Percentiles rank a stretch among this genome's conserved stretches.
phyloP scores from a whole-genome alignment of 2,797 vertebrate genomes.

The Tadarida brasiliensis region DNA sequence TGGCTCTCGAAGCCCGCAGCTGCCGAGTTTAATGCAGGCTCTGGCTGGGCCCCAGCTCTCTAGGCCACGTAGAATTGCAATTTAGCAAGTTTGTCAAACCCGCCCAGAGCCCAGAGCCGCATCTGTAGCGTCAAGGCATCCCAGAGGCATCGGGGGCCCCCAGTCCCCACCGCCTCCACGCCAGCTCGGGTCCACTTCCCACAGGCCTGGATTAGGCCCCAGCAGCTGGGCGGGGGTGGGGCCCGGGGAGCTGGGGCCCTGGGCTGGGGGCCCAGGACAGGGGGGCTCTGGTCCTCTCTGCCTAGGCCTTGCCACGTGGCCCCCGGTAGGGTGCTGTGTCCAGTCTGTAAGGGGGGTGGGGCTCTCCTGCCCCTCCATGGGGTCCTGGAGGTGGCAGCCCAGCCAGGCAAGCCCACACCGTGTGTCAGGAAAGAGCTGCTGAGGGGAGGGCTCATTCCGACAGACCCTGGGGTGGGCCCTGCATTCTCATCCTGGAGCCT shows the following conservation, averaged over 20 bases:
- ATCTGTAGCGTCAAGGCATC: neutral
- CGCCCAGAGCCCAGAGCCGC: slow-evolving; percentile 6
- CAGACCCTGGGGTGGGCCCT: neutral
- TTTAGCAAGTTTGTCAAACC: slow-evolving; percentile 60
- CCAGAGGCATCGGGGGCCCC: neutral
- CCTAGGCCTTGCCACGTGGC: neutral
- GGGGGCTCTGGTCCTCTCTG: neutral
- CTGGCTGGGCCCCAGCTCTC: slow-evolving; percentile 67
- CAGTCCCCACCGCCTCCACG: neutral
- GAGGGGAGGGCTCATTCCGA: fast-evolving
- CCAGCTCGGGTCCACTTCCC: slow-evolving; percentile 57
- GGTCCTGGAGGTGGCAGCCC: neutral
- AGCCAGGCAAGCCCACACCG: neutral
- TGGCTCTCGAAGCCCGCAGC: slow-evolving; percentile 69
- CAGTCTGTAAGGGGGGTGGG: neutral
- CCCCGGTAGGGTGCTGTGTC: neutral
- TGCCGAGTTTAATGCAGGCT: slow-evolving; percentile 17
- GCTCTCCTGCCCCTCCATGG: fast-evolving
- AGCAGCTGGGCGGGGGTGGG: slow-evolving; percentile 61
- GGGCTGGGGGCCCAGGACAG: neutral
- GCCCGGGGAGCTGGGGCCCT: neutral
- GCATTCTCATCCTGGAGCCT: neutral
- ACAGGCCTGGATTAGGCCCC: slow-evolving; percentile 69
- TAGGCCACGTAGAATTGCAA: slow-evolving; percentile 68
- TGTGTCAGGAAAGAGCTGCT: neutral